Evolutionary conservation across 2,797 vertebrate species (phyloP).

Genomic region (Tiaroga cobitis): DNA sequence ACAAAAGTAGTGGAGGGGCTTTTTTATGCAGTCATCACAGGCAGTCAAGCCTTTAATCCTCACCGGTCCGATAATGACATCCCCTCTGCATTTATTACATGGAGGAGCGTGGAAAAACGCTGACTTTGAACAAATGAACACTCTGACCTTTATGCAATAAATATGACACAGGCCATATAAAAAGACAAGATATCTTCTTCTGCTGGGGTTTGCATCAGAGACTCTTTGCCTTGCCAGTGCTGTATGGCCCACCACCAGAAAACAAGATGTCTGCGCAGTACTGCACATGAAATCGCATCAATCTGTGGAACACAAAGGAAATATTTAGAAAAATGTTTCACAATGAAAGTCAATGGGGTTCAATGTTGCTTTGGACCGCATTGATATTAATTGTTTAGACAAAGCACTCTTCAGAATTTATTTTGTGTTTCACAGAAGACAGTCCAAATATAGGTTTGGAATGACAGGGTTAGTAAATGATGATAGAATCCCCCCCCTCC

Average conservation of each 20-base stretch:
- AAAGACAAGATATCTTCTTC: conserved; percentile 92
- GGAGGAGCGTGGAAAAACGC: conserved; percentile 81
- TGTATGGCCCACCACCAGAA: not conserved
- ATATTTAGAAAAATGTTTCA: not conserved
- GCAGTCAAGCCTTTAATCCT: conserved; percentile 85
- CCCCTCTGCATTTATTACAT: conserved; percentile 86
- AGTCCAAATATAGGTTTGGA: not conserved
- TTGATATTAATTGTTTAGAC: not conserved
- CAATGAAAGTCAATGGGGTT: not conserved
- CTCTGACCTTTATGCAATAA: conserved; percentile 91
- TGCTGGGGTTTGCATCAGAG: conserved; percentile 86
- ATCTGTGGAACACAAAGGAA: not conserved
- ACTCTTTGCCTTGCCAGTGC: conserved; percentile 74
- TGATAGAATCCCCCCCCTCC: not conserved
- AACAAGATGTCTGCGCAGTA: not conserved
- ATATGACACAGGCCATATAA: conserved; percentile 90
- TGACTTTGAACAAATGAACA: conserved; percentile 90
- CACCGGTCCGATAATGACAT: conserved; percentile 84
- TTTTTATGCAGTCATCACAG: conserved; percentile 85
- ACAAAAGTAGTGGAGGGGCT: conserved; percentile 77
- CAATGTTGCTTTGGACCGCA: not conserved
- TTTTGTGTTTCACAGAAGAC: not conserved
- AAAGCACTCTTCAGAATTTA: not conserved
- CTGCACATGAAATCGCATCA: not conserved
- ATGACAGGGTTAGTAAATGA: not conserved